Evolutionary conservation across 2,888 invertebrate species (phyloP).

Genomic region (Drosophila antonietae): DNA sequence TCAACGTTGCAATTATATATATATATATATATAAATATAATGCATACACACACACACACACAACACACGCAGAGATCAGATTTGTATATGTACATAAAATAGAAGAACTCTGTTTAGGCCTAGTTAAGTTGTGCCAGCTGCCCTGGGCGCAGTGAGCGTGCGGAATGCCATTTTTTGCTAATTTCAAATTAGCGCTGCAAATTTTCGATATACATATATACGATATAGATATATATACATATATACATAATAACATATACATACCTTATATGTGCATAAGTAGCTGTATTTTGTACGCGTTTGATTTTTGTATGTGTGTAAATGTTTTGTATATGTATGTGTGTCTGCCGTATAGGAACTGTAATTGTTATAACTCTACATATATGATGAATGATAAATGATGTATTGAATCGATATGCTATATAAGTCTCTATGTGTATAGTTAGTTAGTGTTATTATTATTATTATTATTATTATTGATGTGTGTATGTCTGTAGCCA

Average conservation of each 20-base stretch:
- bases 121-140: conserved; percentile 62
- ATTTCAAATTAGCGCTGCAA: conserved; percentile 74
- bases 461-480: conserved; percentile 22
- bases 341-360: conserved; percentile 51
- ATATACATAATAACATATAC: conserved; percentile 30
- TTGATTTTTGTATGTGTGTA: conserved; percentile 64
- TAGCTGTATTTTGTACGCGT: conserved; percentile 68
- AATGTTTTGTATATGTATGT: conserved; percentile 46
- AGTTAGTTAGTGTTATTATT: conserved; percentile 50
- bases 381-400: conserved; percentile 18
- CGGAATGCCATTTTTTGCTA: conserved; percentile 71
- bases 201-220: conserved; percentile 58
- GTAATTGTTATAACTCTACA: conserved; percentile 54
- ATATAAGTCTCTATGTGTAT: conserved; percentile 41
- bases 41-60: conserved; percentile 13
- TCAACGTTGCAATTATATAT: conserved; percentile 61
- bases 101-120: conserved; percentile 48
- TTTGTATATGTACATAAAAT: conserved; percentile 53
- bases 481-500: conserved; percentile 36
- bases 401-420: conserved; percentile 34
- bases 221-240: conserved; percentile 31
- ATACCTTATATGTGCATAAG: conserved; percentile 45
- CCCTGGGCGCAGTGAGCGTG: conserved; percentile 29
- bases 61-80: conserved; percentile 17
- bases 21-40: conserved; percentile 22